These are phyloP conservation scores for roundworm (Caenorhabditis elegans) DNA, from an alignment of 1,140 invertebrate genomes.

Conservation along the genomic window DNA sequence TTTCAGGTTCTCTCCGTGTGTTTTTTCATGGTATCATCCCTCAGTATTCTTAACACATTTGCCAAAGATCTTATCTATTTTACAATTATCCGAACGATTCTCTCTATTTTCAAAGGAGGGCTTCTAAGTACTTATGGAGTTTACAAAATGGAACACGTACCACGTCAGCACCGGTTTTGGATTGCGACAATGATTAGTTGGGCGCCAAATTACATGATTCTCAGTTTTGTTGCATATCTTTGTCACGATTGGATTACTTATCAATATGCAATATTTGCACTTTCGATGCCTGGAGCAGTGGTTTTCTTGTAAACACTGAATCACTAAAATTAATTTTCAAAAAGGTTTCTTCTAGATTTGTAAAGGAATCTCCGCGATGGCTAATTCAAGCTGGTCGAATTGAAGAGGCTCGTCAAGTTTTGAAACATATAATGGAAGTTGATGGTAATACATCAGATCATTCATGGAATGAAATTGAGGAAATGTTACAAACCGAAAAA, in stretches of 20 bases:
- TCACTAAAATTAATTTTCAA: neutral
- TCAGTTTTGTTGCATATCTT: constrained; percentile 24
- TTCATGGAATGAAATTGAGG: constrained; percentile 38
- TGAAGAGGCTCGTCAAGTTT: constrained; percentile 54
- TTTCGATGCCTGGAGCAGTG: neutral
- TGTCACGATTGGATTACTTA: constrained; percentile 39
- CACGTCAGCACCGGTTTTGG: constrained; percentile 35
- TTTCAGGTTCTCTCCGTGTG: constrained; percentile 30
- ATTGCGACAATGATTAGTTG: constrained; percentile 36
- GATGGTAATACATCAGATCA: constrained; percentile 44
- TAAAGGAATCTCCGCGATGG: constrained; percentile 58
- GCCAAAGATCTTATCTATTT: neutral
- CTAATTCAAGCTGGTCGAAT: constrained; percentile 57
- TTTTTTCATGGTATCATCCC: neutral
- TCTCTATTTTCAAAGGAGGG: constrained; percentile 34
- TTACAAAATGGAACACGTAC: constrained; percentile 39
- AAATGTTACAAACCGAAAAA: constrained; percentile 19
- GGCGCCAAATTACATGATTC: constrained; percentile 36
- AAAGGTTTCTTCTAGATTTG: constrained; percentile 45
- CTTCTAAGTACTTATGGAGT: constrained; percentile 30
- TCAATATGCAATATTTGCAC: neutral
- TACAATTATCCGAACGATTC: constrained; percentile 23
- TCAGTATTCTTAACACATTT: constrained; percentile 21
- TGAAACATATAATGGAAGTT: constrained; percentile 49
- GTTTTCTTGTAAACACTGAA: neutral